Percentiles rank a stretch among this genome's conserved stretches.
These are phyloP conservation scores for Bombus ignitus DNA, from an alignment of 1,140 invertebrate species.

Conservation along the genomic window DNA sequence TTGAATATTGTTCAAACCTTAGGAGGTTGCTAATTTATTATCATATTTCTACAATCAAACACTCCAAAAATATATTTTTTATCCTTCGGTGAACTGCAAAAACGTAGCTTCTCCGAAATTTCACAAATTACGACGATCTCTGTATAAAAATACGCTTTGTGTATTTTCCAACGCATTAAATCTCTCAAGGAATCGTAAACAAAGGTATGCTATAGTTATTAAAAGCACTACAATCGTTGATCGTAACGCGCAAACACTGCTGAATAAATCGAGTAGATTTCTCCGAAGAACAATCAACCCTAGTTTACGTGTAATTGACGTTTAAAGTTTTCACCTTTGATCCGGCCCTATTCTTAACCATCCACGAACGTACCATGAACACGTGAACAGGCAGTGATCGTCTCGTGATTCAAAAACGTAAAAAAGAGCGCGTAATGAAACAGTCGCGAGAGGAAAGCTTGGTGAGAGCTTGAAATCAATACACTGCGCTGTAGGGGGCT, in stretches of 20 bases:
- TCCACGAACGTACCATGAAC: neutral
- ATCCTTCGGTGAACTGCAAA: neutral
- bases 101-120: neutral
- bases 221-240: neutral
- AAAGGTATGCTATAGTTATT: too few species aligned
- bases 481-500: neutral
- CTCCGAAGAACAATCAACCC: neutral
- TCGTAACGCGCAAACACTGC: neutral
- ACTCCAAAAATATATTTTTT: neutral
- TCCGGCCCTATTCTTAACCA: neutral
- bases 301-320: neutral
- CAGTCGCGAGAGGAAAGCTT: neutral
- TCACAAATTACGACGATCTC: neutral
- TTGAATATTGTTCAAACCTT: too few species aligned
- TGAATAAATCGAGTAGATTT: neutral
- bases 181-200: neutral
- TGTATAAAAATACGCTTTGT: too few species aligned
- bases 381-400: neutral
- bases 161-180: neutral
- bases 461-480: slow-evolving; percentile 19
- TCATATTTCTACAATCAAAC: neutral
- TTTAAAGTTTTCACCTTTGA: neutral
- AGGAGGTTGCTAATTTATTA: neutral
- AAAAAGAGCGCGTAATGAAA: neutral
- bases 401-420: slow-evolving; percentile 1